Base-by-base conservation (phyloP, 2,888 invertebrate species). In the Dinocampus coccinellae region DNA sequence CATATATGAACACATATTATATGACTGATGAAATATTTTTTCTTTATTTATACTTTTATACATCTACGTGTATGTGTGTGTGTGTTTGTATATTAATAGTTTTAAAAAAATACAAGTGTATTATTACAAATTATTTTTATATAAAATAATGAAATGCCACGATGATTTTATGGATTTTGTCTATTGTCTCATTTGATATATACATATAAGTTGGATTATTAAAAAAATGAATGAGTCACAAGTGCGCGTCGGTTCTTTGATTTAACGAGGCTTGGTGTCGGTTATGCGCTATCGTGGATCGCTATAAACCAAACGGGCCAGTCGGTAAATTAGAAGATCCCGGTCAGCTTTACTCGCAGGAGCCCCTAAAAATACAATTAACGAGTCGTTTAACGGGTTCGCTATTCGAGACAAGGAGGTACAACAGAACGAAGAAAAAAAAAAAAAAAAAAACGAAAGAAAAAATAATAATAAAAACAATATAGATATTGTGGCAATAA, bases 221-320 rank as follows among this genome's bases (percentile, higher is more conserved):
- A n/a, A n/a, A n/a, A 24, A n/a, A 24, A 58, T 16, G 24, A 57
- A 63, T 42, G 42, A 42, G 47, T 68, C 39, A 22, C 42, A 47
- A 63, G 63, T 29, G 29, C 60, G 7, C 7, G 77, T 77, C 75
- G 72, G 78, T 80, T 79, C 75, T 82, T 80, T 82, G 84, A 84
- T 85, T 85, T 84, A 84, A 85, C 83, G 85, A 85, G 84, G 82
- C 82, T 80, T 84, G 83, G 84, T 83, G 83, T 85, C 82, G 83
- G 84, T 83, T 82, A 82, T 83, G 79, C 79, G 79, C 64, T 79
- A 84, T 84, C 81, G 80, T 76, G 75, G 68, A 73, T 78, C 78
- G 79, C 82, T 84, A 84, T 85, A 85, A 84, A 85, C 84, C 82
- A 84, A 81, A 80, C 81, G 76, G 81, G 76, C 80, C 77, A 84